A percentile compares a stretch with the other conserved stretches of the same genome.
phyloP scores from a whole-genome alignment of 2,888 invertebrate species.

The Macaria notata region DNA sequence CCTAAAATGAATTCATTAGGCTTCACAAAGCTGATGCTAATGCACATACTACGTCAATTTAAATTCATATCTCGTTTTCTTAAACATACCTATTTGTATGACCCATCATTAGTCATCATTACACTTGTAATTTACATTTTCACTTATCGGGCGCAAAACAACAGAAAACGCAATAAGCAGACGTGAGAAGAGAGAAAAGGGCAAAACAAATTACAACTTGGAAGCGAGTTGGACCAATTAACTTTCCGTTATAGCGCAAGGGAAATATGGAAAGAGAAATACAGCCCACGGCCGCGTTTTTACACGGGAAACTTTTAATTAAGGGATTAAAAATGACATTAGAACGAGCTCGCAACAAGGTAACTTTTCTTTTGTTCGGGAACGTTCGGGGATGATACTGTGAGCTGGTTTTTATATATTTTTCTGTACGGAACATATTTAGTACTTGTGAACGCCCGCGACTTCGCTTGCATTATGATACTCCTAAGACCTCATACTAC shows the following conservation, averaged over 20 bases:
- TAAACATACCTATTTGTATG: too few relatives aligned
- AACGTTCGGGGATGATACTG: slow-evolving; percentile 44
- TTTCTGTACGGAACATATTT: too few relatives aligned
- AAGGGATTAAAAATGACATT: slow-evolving; percentile 82
- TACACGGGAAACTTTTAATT: slow-evolving; percentile 77
- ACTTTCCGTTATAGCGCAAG: slow-evolving; percentile 75
- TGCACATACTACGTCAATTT: too few relatives aligned
- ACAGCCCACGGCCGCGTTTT: slow-evolving; percentile 69
- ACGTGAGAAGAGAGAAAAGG: slow-evolving; percentile 63
- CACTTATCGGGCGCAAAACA: slow-evolving; percentile 36
- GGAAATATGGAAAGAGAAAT: slow-evolving; percentile 79
- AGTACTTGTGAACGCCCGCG: too few relatives aligned
- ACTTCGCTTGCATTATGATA: too few relatives aligned
- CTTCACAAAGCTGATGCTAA: slow-evolving; percentile 4
- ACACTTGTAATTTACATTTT: too few relatives aligned
- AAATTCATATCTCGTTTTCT: too few relatives aligned
- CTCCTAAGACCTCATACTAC: too few relatives aligned
- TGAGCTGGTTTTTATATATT: neutral
- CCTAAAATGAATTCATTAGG: neutral
- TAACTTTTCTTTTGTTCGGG: slow-evolving; percentile 66
- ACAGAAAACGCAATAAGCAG: slow-evolving; percentile 67
- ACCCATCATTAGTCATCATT: too few relatives aligned
- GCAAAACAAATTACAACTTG: slow-evolving; percentile 78
- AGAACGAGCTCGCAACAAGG: slow-evolving; percentile 71
- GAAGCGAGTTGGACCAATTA: slow-evolving; percentile 77